Percentiles rank a stretch among this genome's conserved stretches.
Evolutionary conservation across 2,797 vertebrate genomes (phyloP).

Genomic region (Rhynchotus rufescens): DNA sequence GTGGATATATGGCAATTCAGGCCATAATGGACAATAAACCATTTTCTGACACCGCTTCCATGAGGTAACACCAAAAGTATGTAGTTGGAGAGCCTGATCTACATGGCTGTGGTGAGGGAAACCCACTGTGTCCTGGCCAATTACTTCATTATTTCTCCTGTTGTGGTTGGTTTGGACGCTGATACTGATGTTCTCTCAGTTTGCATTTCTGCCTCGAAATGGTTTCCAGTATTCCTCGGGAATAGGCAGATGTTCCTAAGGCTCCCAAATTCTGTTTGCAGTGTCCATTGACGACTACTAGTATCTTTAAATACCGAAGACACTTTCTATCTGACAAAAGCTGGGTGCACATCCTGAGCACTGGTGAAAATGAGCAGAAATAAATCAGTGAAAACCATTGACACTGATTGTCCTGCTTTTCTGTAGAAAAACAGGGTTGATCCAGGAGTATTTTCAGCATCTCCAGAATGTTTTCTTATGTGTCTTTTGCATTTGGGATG

Average conservation of each 20-base stretch:
- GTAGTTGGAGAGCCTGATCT: constrained; percentile 23
- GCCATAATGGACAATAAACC: constrained; percentile 65
- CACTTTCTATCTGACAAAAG: constrained; percentile 10
- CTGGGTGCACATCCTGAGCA: background rate
- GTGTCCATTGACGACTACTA: constrained; percentile 7
- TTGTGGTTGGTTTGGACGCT: constrained; percentile 40
- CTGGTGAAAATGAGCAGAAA: background rate
- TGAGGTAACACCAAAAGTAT: constrained; percentile 56
- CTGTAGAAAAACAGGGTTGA: background rate
- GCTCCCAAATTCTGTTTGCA: constrained; percentile 29
- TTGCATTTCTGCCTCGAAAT: constrained; percentile 33
- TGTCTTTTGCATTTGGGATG: background rate
- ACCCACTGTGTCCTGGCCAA: constrained; percentile 48
- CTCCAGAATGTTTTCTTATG: background rate
- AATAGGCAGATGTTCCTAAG: constrained; percentile 67
- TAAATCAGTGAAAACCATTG: background rate
- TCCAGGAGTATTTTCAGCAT: background rate
- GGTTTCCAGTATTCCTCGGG: constrained; percentile 49
- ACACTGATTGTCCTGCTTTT: background rate
- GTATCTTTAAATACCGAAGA: background rate
- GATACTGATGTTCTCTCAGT: constrained; percentile 19
- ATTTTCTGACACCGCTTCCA: constrained; percentile 52
- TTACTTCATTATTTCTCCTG: constrained; percentile 60
- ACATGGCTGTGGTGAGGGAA: constrained; percentile 21
- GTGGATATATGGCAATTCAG: constrained; percentile 64